Percentiles rank a stretch among this genome's conserved stretches.
Conservation (phyloP, 1,140 invertebrate genomes). For the Panulirus ornatus region DNA sequence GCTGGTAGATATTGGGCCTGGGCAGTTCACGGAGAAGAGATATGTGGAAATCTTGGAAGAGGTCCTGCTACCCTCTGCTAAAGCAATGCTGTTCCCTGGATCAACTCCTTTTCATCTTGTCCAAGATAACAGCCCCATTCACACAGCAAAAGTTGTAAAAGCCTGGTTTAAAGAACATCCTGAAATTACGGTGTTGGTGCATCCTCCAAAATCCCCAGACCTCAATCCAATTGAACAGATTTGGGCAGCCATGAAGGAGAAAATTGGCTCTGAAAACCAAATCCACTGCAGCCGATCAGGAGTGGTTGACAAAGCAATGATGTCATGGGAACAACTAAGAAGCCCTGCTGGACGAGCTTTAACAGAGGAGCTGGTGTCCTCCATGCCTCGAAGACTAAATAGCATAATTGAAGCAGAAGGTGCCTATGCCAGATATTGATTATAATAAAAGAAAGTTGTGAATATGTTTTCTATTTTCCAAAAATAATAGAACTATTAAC, state of each 20-base stretch:
- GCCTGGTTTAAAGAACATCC: too few species aligned
- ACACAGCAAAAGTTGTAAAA: too few species aligned
- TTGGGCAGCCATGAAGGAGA: background rate
- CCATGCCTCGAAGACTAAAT: background rate
- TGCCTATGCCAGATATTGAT: background rate
- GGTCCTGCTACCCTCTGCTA: background rate
- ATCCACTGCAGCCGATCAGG: background rate
- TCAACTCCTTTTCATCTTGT: background rate
- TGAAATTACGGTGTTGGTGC: too few species aligned
- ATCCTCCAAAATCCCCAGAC: background rate
- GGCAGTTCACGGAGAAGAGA: background rate
- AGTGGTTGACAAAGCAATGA: background rate
- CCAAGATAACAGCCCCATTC: constrained; percentile 14
- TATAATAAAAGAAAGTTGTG: too few species aligned
- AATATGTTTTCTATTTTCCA: too few species aligned
- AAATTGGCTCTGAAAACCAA: background rate
- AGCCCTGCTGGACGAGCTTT: too few species aligned
- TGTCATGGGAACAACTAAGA: constrained; percentile 3
- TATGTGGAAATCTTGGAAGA: background rate
- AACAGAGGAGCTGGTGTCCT: background rate
- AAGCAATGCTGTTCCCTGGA: background rate
- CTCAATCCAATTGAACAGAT: background rate
- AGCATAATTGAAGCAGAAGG: background rate
- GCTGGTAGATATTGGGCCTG: background rate
- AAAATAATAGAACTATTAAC: too few species aligned